A percentile compares a stretch with the other conserved stretches of the same genome.
Evolutionary conservation across 2,113 vertebrate genomes (phyloP).

Genomic region (Equus quagga): DNA sequence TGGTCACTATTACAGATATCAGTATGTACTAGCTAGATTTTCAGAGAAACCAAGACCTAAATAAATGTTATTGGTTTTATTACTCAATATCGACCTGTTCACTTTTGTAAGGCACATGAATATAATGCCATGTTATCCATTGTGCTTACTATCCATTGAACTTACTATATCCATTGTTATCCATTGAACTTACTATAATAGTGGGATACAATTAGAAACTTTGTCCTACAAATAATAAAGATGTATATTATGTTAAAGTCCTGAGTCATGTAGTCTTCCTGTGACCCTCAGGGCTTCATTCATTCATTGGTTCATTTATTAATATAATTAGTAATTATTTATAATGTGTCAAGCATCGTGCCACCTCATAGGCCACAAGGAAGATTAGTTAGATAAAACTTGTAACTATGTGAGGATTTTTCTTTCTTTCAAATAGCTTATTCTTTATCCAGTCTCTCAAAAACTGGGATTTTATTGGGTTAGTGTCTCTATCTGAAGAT

Average conservation of each 20-base stretch:
- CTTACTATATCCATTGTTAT: background rate
- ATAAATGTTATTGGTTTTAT: conserved; percentile 16
- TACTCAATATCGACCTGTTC: background rate
- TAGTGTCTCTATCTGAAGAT: background rate
- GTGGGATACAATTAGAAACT: background rate
- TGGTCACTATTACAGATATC: background rate
- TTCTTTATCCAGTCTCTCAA: conserved; percentile 22
- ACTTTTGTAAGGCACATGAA: background rate
- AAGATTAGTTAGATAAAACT: too few species aligned
- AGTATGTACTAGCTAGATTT: background rate
- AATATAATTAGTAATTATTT: background rate
- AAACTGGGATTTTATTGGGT: background rate
- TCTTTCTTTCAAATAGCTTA: background rate
- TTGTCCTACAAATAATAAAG: background rate
- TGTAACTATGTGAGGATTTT: background rate
- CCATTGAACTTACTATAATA: background rate
- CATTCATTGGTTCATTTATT: conserved; percentile 25
- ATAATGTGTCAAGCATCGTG: background rate
- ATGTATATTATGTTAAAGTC: background rate
- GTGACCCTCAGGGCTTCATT: background rate
- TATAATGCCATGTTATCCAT: background rate
- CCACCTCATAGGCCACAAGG: background rate
- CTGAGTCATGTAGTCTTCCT: background rate
- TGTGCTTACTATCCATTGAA: background rate
- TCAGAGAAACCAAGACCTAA: background rate